These are phyloP conservation scores for Eulemur rubriventer DNA, from an alignment of 2,797 vertebrate species.

Conservation along the genomic window DNA sequence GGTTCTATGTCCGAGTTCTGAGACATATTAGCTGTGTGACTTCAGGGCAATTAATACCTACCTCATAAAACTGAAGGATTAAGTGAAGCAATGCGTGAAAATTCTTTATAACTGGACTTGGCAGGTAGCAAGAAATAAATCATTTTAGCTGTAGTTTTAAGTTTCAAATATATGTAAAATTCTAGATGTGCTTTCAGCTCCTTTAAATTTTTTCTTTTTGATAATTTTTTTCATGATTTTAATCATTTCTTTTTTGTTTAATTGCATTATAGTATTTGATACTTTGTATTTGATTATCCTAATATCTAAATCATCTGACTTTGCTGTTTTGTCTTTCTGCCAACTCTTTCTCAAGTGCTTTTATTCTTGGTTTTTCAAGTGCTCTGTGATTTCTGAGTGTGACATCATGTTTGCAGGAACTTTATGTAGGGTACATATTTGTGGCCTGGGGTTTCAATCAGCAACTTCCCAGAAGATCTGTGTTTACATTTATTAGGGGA, in stretches of 20 bases:
- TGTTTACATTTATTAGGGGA: neutral
- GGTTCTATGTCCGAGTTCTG: no score
- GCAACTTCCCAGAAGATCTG: neutral
- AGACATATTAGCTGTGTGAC: neutral
- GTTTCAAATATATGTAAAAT: neutral
- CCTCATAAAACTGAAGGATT: neutral
- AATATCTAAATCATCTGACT: no score
- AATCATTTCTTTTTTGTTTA: neutral
- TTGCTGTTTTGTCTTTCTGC: no score
- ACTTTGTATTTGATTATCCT: neutral
- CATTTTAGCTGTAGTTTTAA: neutral
- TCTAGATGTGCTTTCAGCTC: neutral
- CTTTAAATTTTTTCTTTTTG: neutral
- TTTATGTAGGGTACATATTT: neutral
- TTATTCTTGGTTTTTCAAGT: no score
- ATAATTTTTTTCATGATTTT: neutral
- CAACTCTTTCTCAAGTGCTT: no score
- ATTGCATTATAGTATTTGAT: neutral
- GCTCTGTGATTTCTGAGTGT: neutral
- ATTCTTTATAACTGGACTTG: neutral
- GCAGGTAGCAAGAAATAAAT: no score
- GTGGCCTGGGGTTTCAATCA: neutral
- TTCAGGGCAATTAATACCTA: neutral
- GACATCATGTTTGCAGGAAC: neutral
- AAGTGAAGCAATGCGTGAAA: neutral